phyloP scores from a whole-genome alignment of 1,140 invertebrate species.

The Polypedilum pembai region DNA sequence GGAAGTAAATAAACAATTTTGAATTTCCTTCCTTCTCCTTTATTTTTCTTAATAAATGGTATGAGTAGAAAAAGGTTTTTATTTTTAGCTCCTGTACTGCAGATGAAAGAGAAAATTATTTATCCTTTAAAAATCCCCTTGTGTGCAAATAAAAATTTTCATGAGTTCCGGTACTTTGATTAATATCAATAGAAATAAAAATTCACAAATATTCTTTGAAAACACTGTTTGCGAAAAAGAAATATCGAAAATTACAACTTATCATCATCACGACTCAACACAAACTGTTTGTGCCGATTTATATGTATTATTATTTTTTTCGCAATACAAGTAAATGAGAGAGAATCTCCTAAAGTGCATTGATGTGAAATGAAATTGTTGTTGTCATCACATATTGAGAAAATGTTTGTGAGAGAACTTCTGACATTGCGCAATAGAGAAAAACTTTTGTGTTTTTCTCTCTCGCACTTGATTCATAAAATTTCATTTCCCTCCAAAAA shows the following conservation, averaged over 20 bases:
- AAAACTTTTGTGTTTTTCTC: background rate
- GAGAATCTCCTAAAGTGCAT: conserved; percentile 33
- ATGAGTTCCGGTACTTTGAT: too few relatives aligned
- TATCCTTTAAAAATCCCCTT: too few relatives aligned
- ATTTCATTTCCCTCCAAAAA: conserved; percentile 1
- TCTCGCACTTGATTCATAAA: background rate
- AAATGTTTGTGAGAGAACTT: background rate
- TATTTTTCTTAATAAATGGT: too few relatives aligned
- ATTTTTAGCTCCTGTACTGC: too few relatives aligned
- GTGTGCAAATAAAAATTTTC: too few relatives aligned
- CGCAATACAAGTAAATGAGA: background rate
- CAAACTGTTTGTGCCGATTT: conserved; percentile 24
- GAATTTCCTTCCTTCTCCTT: too few relatives aligned
- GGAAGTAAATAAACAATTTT: too few relatives aligned
- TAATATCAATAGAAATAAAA: too few relatives aligned
- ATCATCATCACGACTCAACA: conserved; percentile 10
- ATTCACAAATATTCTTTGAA: too few relatives aligned
- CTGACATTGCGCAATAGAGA: background rate
- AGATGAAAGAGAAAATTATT: too few relatives aligned
- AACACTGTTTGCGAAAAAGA: background rate
- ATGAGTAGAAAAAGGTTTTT: too few relatives aligned
- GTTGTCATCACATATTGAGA: background rate
- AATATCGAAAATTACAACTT: background rate
- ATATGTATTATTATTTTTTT: background rate
- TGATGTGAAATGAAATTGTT: background rate